phyloP scores from a whole-genome alignment of 2,797 vertebrate species.

The Hozukius guyotensis region DNA sequence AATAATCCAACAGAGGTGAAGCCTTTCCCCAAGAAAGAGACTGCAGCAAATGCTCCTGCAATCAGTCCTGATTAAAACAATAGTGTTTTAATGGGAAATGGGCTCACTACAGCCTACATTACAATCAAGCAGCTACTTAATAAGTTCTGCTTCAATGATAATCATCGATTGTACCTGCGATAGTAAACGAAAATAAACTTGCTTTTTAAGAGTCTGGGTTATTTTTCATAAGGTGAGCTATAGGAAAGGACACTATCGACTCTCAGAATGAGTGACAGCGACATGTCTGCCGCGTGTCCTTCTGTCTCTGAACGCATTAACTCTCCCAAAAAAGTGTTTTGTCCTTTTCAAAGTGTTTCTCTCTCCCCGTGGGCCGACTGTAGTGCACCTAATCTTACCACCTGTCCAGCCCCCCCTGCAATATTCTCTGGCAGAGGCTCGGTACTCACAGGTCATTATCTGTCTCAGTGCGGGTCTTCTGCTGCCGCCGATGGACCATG shows the following conservation, averaged over 20 bases:
- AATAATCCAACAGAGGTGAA: neutral
- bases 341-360: constrained; percentile 48
- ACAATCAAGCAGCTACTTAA: constrained; percentile 70
- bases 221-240: constrained; percentile 6
- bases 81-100: constrained; percentile 55
- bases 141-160: constrained; percentile 52
- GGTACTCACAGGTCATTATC: constrained; percentile 89
- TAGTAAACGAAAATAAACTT: constrained; percentile 38
- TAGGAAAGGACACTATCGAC: constrained; percentile 20
- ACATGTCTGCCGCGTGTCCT: constrained; percentile 15
- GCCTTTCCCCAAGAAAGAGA: constrained; percentile 17
- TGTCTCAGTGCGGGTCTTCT: constrained; percentile 81
- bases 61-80: constrained; percentile 73
- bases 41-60: constrained; percentile 41
- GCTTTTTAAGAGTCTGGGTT: neutral
- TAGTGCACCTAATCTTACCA: constrained; percentile 65
- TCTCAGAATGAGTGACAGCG: constrained; percentile 6
- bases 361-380: constrained; percentile 50
- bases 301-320: constrained; percentile 31
- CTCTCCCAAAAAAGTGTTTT: constrained; percentile 3
- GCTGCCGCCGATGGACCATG: constrained; percentile 86
- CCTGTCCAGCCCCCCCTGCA: constrained; percentile 56
- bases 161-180: constrained; percentile 58
- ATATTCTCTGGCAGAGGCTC: constrained; percentile 44
- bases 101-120: constrained; percentile 37